Evolutionary conservation across 2,797 vertebrate species (phyloP).

Genomic region (Notamacropus eugenii): DNA sequence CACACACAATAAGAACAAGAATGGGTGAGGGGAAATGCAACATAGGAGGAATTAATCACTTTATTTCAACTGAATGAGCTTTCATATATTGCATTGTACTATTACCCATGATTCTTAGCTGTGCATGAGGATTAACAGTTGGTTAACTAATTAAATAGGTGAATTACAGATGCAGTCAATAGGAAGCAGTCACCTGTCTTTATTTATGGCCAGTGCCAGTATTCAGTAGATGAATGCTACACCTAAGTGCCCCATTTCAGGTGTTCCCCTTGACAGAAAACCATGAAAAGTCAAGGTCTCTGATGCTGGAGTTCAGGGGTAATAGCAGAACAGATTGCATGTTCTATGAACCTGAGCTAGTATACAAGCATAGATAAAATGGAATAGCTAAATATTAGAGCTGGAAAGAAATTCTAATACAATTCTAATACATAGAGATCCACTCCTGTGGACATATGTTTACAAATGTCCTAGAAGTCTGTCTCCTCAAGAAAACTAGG

Average conservation of each 20-base stretch:
- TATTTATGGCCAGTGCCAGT: background rate
- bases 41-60: no score
- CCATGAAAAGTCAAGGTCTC: conserved; percentile 51
- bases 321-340: conserved; percentile 38
- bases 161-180: background rate
- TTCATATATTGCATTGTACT: no score
- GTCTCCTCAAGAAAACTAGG: conserved; percentile 48
- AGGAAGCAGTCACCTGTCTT: conserved; percentile 47
- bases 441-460: conserved; percentile 44
- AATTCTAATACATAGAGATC: conserved; percentile 32
- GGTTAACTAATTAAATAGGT: no score
- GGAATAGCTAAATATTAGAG: conserved; percentile 36
- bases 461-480: conserved; percentile 13
- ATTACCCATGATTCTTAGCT: no score
- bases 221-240: conserved; percentile 39
- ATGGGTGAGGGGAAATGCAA: no score
- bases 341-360: conserved; percentile 57
- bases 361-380: conserved; percentile 24
- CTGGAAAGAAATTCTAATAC: background rate
- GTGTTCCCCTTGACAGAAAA: conserved; percentile 58
- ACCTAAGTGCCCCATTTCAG: conserved; percentile 49
- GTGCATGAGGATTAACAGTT: no score
- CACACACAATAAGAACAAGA: no score
- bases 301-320: conserved; percentile 31
- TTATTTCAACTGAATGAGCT: no score